Conservation (phyloP, 2,797 vertebrate genomes). For the Dryobates pubescens region DNA sequence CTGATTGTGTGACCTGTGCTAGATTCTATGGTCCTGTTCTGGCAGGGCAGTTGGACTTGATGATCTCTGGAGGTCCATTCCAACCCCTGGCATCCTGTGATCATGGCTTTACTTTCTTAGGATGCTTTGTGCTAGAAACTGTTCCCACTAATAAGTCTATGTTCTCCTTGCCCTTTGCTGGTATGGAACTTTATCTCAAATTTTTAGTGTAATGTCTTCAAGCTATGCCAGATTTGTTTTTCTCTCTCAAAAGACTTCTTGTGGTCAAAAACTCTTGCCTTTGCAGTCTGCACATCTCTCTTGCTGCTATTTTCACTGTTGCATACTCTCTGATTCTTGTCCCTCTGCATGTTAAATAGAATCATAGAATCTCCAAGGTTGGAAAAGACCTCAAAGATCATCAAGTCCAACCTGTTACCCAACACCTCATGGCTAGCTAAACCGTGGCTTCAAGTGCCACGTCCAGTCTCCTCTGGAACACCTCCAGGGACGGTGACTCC, state of each 20-base stretch:
- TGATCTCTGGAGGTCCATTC: too few relatives aligned
- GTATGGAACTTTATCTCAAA: background rate
- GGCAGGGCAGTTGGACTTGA: too few relatives aligned
- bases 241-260: background rate
- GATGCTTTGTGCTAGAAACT: background rate
- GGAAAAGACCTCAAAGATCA: too few relatives aligned
- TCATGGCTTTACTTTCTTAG: background rate
- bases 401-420: too few relatives aligned
- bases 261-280: background rate
- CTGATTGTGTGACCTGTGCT: too few relatives aligned
- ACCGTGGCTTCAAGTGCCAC: too few relatives aligned
- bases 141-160: background rate
- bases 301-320: background rate
- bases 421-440: too few relatives aligned
- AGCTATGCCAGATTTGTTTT: background rate
- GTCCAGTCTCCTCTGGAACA: too few relatives aligned
- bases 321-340: background rate
- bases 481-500: too few relatives aligned
- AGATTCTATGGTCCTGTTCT: too few relatives aligned
- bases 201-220: background rate
- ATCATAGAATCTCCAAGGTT: too few relatives aligned
- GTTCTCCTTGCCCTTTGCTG: background rate
- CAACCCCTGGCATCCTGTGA: too few relatives aligned
- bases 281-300: background rate
- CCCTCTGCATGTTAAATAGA: background rate